Conservation (phyloP, 2,797 vertebrate genomes). For the Myotis findleyi region DNA sequence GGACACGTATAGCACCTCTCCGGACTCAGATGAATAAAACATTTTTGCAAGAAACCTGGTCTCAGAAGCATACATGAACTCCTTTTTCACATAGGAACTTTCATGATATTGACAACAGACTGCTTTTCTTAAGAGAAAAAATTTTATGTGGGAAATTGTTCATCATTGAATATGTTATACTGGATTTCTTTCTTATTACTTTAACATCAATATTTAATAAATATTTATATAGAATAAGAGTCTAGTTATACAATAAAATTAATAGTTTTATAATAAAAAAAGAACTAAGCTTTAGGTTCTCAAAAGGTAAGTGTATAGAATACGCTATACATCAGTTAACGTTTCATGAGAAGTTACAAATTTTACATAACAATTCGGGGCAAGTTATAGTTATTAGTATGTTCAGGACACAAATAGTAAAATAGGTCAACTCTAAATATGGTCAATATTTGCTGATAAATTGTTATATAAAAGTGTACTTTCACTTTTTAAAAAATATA, state of each 20-base stretch:
- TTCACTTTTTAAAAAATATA: neutral
- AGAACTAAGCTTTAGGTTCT: neutral
- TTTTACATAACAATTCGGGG: neutral
- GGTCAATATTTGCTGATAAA: neutral
- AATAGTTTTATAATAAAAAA: neutral
- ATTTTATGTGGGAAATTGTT: neutral
- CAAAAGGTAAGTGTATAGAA: neutral
- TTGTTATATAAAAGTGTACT: neutral
- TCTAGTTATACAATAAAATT: neutral
- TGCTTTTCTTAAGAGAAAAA: conserved; percentile 17
- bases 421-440: neutral
- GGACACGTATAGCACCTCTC: neutral
- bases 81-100: neutral
- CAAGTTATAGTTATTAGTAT: neutral
- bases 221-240: neutral
- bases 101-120: neutral
- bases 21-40: neutral
- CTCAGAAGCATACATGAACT: neutral
- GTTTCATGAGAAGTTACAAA: neutral
- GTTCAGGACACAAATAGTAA: neutral
- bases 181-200: conserved; percentile 3
- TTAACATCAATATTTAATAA: conserved; percentile 30
- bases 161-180: neutral
- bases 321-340: neutral
- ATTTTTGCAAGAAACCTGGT: conserved; percentile 4